Conservation (phyloP, 2,888 invertebrate species). For the Rhamnusium bicolor region DNA sequence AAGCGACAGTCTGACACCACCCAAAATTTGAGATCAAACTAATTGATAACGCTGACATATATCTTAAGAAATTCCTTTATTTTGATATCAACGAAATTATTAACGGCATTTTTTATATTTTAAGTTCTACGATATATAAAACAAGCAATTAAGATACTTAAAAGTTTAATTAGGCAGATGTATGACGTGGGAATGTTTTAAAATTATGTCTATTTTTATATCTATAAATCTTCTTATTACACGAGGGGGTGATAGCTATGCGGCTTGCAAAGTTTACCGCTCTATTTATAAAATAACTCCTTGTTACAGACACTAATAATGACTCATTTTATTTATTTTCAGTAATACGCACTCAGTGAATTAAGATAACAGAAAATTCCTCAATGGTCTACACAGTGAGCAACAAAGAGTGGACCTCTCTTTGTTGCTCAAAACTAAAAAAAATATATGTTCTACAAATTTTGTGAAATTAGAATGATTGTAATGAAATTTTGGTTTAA, state of each 20-base stretch:
- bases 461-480: no score
- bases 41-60: slow-evolving; percentile 27
- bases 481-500: no score
- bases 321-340: no score
- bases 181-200: slow-evolving; percentile 7
- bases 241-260: not conserved
- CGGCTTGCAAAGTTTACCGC: not conserved
- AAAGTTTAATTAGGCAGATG: slow-evolving; percentile 22
- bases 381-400: no score
- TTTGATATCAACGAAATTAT: not conserved
- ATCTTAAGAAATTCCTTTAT: slow-evolving; percentile 10
- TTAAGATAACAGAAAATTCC: no score
- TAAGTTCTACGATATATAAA: not conserved
- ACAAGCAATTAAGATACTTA: slow-evolving; percentile 20
- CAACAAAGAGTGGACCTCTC: no score
- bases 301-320: no score
- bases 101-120: slow-evolving; percentile 11
- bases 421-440: no score
- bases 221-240: not conserved
- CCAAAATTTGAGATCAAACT: slow-evolving; percentile 28
- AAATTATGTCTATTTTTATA: not conserved
- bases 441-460: no score
- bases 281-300: not conserved
- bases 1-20: slow-evolving; percentile 38
- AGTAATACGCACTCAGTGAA: no score